A percentile compares a stretch with the other conserved stretches of the same genome.
phyloP scores from a whole-genome alignment of 2,888 invertebrate genomes.

The Venusia cambrica region DNA sequence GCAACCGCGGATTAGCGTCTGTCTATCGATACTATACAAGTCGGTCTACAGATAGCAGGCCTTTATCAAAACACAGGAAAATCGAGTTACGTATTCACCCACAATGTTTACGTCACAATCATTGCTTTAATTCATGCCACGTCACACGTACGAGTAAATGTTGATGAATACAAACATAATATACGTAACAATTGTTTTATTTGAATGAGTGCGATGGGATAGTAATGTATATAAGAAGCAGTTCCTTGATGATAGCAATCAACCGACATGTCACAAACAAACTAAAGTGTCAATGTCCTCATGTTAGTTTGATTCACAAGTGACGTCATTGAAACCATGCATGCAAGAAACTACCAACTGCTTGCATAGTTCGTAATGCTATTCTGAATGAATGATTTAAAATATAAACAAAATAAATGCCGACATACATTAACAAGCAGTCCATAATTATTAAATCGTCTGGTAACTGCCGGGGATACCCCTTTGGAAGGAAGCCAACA shows the following conservation, averaged over 20 bases:
- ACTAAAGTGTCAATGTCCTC: too few species aligned
- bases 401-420: slow-evolving; percentile 40
- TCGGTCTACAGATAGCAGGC: slow-evolving; percentile 36
- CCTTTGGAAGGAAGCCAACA: slow-evolving; percentile 73
- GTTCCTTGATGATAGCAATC: too few species aligned
- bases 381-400: slow-evolving; percentile 46
- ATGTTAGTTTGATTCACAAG: slow-evolving; percentile 4
- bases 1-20: slow-evolving; percentile 42
- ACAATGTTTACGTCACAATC: slow-evolving; percentile 33
- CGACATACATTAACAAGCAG: slow-evolving; percentile 56
- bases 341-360: too few species aligned
- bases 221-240: slow-evolving; percentile 6
- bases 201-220: slow-evolving; percentile 43
- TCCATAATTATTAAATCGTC: slow-evolving; percentile 73
- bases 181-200: slow-evolving; percentile 39
- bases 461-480: slow-evolving; percentile 73
- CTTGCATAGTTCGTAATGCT: slow-evolving; percentile 7
- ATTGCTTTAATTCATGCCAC: slow-evolving; percentile 36
- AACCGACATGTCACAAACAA: too few species aligned
- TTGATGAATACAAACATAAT: slow-evolving; percentile 38
- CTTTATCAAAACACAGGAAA: slow-evolving; percentile 41
- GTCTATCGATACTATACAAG: slow-evolving; percentile 24
- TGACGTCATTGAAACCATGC: background rate
- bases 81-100: slow-evolving; percentile 32
- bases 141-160: slow-evolving; percentile 39